A percentile compares a stretch with the other conserved stretches of the same genome.
phyloP scores from a whole-genome alignment of 2,797 vertebrate species.

The Calcarius lapponicus region DNA sequence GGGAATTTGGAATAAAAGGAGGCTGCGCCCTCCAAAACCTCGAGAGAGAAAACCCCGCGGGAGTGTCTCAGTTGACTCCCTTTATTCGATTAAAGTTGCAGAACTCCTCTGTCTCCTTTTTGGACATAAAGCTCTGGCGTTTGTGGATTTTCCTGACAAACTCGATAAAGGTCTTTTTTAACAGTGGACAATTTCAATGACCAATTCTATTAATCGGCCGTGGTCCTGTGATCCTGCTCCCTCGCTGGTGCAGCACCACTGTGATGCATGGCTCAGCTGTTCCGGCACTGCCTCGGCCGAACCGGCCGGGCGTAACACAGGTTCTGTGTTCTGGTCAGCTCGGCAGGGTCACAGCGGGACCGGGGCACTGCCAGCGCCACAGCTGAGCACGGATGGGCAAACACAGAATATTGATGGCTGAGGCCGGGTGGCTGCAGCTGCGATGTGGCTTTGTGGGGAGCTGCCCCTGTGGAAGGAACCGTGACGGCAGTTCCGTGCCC shows the following conservation, averaged over 20 bases:
- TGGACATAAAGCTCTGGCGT: neutral
- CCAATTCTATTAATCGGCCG: accelerated
- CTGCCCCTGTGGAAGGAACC: neutral
- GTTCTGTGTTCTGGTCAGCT: neutral
- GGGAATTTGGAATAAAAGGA: too few species aligned
- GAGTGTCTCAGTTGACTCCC: neutral
- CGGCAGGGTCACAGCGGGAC: neutral
- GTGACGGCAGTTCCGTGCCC: accelerated
- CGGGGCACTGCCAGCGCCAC: neutral
- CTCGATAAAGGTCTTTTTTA: neutral
- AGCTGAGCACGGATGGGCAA: neutral
- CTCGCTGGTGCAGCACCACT: neutral
- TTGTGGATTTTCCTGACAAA: neutral
- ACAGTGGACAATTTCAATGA: neutral
- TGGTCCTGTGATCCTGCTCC: neutral
- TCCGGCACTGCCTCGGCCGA: neutral
- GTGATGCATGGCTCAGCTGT: neutral
- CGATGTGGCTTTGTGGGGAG: neutral
- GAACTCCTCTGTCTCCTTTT: neutral
- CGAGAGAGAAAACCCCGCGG: accelerated
- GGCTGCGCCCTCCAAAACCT: neutral
- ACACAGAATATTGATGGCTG: neutral
- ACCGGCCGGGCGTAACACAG: neutral
- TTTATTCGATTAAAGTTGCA: neutral
- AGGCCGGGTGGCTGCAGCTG: neutral